Evolutionary conservation across 2,797 vertebrate genomes (phyloP), one percentile per base, ranked within the genome.

Genomic region (Enteromius anoplus): DNA sequence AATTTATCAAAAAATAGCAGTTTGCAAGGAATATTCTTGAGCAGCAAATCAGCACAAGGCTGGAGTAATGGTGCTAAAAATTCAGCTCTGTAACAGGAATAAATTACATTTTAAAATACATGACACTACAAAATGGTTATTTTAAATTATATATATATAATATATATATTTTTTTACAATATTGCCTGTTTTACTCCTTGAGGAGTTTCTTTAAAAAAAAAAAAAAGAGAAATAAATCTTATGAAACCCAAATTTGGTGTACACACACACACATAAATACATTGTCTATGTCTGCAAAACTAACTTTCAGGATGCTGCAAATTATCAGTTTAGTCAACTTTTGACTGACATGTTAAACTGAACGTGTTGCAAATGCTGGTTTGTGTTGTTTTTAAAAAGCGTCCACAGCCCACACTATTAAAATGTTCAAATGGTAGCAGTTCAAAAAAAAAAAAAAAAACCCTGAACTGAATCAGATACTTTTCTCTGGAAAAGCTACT

Each of bases 311-410:
- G 47, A 72, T 21, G 11, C 5, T 58, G 72, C 21, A 75, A 58
- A 58, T 17, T 6, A 53, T 23, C 51, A 55, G 12, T 15, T 23
- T 3, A 55, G 49, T 55, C 21, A 55, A 75, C 19, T 58, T 40
- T 40, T 58, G 32, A 40, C 12, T 23, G 12, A 8, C 21, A 47
- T 14, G n/a, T 70, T 26, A 53, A 73, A 2, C 70, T 10, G 0
- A 32, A 14, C 37, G 32, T 1, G 3, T 37, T 65, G 29, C 29
- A 65, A 64, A 34, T 34, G 62, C 14, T 29, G 9, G 5, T 78
- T 40, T 32, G 7, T 37, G 4, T 69, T 26, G 29, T 79, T 34
- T 79, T 79, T 37, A 79, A 51, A 32, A 68, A 78, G 76, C 19
- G 1, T 32, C 9, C 32, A 40, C 47, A 34, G 29, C 51, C 60